Conservation (phyloP, 1,140 invertebrate species). For the Drosophila oshimai region DNA sequence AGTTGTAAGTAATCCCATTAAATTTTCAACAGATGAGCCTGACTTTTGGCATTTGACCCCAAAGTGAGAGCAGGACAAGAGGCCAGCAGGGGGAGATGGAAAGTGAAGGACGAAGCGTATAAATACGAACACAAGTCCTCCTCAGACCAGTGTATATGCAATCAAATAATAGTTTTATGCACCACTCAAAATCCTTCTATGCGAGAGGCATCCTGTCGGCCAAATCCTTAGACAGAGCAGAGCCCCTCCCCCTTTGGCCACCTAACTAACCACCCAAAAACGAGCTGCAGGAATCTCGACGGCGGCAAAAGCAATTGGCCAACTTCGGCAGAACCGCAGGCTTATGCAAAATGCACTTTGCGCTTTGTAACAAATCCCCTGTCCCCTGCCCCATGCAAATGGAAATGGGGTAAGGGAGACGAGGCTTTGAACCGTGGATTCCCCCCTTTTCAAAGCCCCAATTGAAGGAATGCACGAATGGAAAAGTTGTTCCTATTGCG, state of each 20-base stretch:
- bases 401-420: too few species aligned
- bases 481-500: slow-evolving; percentile 37
- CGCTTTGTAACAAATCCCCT: slow-evolving; percentile 49
- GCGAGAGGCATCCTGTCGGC: slow-evolving; percentile 19
- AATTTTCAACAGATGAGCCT: slow-evolving; percentile 17
- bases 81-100: not conserved
- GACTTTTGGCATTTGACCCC: not conserved
- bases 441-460: slow-evolving; percentile 11
- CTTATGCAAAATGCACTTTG: slow-evolving; percentile 77
- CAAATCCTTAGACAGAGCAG: slow-evolving; percentile 19
- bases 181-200: slow-evolving; percentile 30
- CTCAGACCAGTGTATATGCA: slow-evolving; percentile 21
- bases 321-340: slow-evolving; percentile 46
- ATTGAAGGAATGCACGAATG: slow-evolving; percentile 52
- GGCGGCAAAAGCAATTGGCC: slow-evolving; percentile 8
- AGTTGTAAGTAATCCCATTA: slow-evolving; percentile 38
- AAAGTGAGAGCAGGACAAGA: not conserved
- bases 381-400: not conserved
- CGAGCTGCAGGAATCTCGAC: slow-evolving; percentile 10
- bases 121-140: slow-evolving; percentile 15
- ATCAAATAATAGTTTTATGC: slow-evolving; percentile 47
- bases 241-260: too few species aligned
- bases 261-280: not conserved
- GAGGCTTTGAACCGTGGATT: not conserved
- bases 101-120: not conserved